Percentiles rank a stretch among this genome's conserved stretches.
Evolutionary conservation across 2,888 invertebrate genomes (phyloP).

Genomic region (Bellardia pandia): DNA sequence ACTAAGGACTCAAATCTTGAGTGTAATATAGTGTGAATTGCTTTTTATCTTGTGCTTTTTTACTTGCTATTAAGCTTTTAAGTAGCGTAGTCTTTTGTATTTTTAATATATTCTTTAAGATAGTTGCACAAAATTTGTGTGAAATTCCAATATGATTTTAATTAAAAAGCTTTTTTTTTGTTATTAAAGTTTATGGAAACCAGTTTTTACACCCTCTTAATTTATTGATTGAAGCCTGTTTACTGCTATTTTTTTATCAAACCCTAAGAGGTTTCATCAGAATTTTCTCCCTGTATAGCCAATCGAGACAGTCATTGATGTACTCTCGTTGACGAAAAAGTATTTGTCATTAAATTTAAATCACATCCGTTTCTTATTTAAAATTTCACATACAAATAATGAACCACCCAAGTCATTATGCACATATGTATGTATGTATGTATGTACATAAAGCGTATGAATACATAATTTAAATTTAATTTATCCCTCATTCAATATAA

Average conservation of each 20-base stretch:
- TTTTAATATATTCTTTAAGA: no score
- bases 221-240: constrained; percentile 43
- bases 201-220: not conserved
- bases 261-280: constrained; percentile 10
- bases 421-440: not conserved
- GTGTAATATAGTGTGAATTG: no score
- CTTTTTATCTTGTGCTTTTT: no score
- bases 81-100: no score
- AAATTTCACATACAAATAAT: constrained; percentile 27
- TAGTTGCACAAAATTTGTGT: no score
- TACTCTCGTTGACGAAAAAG: constrained; percentile 2
- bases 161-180: no score
- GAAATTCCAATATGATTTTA: no score
- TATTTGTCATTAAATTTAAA: constrained; percentile 60
- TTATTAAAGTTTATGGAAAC: not conserved
- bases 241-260: constrained; percentile 8
- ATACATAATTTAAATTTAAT: constrained; percentile 71
- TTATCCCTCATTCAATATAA: constrained; percentile 58
- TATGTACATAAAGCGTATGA: constrained; percentile 11
- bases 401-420: constrained; percentile 22
- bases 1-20: no score
- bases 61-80: no score
- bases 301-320: not conserved
- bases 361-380: constrained; percentile 66
- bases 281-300: not conserved